Evolutionary conservation across 2,797 vertebrate species (phyloP).

Genomic region (Acanthopagrus latus): DNA sequence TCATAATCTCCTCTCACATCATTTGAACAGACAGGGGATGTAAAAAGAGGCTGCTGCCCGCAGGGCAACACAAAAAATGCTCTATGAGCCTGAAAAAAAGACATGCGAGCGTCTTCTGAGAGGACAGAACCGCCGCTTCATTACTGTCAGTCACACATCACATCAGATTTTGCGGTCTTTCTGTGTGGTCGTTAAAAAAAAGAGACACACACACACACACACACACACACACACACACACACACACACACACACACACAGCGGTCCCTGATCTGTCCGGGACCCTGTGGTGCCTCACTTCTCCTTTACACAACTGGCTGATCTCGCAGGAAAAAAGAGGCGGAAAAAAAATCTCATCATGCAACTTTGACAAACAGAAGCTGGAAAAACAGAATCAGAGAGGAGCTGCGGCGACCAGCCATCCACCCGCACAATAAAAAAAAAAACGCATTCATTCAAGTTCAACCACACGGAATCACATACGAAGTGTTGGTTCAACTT

Average conservation of each 20-base stretch:
- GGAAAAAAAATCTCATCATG: neutral
- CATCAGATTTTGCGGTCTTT: slow-evolving; percentile 7
- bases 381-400: neutral
- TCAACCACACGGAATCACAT: slow-evolving; percentile 8
- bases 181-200: slow-evolving; percentile 26
- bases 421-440: no score
- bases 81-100: slow-evolving; percentile 13
- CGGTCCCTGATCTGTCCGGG: neutral
- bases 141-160: slow-evolving; percentile 27
- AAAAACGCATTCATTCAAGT: slow-evolving; percentile 25
- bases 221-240: no score
- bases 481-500: slow-evolving; percentile 62
- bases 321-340: neutral
- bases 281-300: neutral
- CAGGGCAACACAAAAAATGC: neutral
- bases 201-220: no score
- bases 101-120: neutral
- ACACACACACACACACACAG: no score
- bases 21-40: neutral
- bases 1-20: neutral
- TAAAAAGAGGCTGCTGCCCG: neutral
- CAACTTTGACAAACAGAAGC: slow-evolving; percentile 53
- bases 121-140: slow-evolving; percentile 14
- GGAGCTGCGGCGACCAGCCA: slow-evolving; percentile 27
- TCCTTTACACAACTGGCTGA: neutral